Evolutionary conservation across 2,113 vertebrate genomes (phyloP).

Genomic region (Microcebus griseorufus): DNA sequence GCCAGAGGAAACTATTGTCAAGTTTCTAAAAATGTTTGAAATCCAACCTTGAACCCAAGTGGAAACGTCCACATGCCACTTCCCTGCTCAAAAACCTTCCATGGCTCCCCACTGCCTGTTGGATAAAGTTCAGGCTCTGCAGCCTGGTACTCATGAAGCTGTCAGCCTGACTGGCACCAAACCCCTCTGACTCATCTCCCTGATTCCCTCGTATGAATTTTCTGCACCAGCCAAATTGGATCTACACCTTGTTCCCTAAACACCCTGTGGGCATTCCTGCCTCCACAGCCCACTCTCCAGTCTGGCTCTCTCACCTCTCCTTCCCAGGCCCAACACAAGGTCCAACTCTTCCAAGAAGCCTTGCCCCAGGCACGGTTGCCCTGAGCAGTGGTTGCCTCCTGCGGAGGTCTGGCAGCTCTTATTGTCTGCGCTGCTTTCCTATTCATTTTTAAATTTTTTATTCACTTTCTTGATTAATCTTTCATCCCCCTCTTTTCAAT

Average conservation of each 20-base stretch:
- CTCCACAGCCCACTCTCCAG: background rate
- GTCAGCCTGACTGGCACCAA: background rate
- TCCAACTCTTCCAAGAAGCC: background rate
- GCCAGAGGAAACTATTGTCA: conserved; percentile 71
- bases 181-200: background rate
- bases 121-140: background rate
- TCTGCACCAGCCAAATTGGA: background rate
- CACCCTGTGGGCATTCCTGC: background rate
- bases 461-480: background rate
- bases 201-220: background rate
- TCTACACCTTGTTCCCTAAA: background rate
- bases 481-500: background rate
- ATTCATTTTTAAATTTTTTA: background rate
- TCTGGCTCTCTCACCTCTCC: background rate
- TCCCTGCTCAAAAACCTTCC: conserved; percentile 37
- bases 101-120: conserved; percentile 43
- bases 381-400: conserved; percentile 11
- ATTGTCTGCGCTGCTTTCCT: background rate
- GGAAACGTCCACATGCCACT: conserved; percentile 42
- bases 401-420: conserved; percentile 16
- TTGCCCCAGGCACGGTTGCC: background rate
- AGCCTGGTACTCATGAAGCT: background rate
- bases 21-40: conserved; percentile 69
- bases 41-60: conserved; percentile 70
- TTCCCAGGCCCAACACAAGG: background rate